Base-by-base conservation (phyloP, 1,140 invertebrate genomes). In the Dinoponera quadriceps region DNA sequence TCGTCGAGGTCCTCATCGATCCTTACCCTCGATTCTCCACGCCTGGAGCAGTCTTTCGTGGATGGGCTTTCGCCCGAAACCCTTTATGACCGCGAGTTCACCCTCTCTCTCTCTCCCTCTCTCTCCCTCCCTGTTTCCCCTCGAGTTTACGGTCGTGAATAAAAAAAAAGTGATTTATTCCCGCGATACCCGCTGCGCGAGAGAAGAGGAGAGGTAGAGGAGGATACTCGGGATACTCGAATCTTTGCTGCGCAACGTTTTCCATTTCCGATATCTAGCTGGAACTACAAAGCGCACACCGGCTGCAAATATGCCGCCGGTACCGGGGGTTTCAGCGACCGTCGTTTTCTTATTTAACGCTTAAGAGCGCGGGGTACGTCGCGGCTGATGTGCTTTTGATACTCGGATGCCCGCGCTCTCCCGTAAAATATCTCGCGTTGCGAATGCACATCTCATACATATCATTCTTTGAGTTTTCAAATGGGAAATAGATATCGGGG, bases 1-100 rank as follows among this genome's bases (percentile, higher is more conserved):
- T 57, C 82, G 73, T 84, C 68, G 48, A 82, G 74, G 44, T 71
- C 16, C 73, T 54, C 57, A 33, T 65, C 84, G 66, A 72, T 84
- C 51, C 60, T 72, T 59, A 33, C 54, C 3, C 65, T 59, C 65
- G 49, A 80, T 71, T 55, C 54, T 69, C 63, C 7, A 20, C 49
- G 44, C 49, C 63, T 22, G 63, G 49, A 51, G 44, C 18, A 14
- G 22, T 22, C 75, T 66, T 59, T 78, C 66, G 71, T 27, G 66
- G 22, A 38, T 73, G 83, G 85, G 22, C 63, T 51, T 22, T 59
- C 33, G 25, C 20, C 25, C 65, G 25, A 71, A 80, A 80, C 51
- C 83, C 83, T 65, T 65, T 55, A 57, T 25, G 51, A 66, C 75
- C 65, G 33, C 49, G 51, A 5, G 33, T 33, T 29, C 62, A 60